Evolutionary conservation across 2,797 vertebrate species (phyloP).

Genomic region (Dicrostonyx torquatus): DNA sequence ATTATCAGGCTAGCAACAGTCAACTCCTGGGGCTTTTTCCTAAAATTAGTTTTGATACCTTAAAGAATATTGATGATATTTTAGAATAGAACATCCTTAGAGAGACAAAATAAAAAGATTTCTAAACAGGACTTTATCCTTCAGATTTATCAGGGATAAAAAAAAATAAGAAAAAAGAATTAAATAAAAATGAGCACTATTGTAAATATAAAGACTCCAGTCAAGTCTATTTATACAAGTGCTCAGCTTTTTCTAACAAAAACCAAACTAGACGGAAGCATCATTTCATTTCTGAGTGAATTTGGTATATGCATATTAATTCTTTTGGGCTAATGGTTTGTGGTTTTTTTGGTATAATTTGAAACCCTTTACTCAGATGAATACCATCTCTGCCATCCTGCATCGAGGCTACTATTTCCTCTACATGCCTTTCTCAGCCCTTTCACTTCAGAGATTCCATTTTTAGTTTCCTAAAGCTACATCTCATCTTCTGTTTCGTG

Average conservation of each 20-base stretch:
- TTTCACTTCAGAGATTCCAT: neutral
- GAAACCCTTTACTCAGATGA: neutral
- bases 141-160: slow-evolving; percentile 64
- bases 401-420: neutral
- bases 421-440: neutral
- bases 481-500: neutral
- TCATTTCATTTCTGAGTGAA: neutral
- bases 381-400: neutral
- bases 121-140: slow-evolving; percentile 66
- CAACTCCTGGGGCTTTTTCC: slow-evolving; percentile 73
- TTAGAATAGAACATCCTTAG: slow-evolving; percentile 67
- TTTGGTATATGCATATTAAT: slow-evolving; percentile 4
- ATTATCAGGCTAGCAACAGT: slow-evolving; percentile 66
- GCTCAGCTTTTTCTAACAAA: slow-evolving; percentile 45
- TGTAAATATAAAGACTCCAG: slow-evolving; percentile 59
- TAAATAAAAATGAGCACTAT: slow-evolving; percentile 66
- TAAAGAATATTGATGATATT: slow-evolving; percentile 78
- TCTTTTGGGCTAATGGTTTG: slow-evolving; percentile 22
- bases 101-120: slow-evolving; percentile 72
- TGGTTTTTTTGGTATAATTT: slow-evolving; percentile 49
- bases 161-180: slow-evolving; percentile 66
- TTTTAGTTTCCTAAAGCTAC: neutral
- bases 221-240: slow-evolving; percentile 71
- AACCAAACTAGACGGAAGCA: slow-evolving; percentile 51
- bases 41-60: slow-evolving; percentile 80